These are phyloP conservation scores for Chrysolophus pictus DNA, from an alignment of 2,797 vertebrate species.

Conservation along the genomic window DNA sequence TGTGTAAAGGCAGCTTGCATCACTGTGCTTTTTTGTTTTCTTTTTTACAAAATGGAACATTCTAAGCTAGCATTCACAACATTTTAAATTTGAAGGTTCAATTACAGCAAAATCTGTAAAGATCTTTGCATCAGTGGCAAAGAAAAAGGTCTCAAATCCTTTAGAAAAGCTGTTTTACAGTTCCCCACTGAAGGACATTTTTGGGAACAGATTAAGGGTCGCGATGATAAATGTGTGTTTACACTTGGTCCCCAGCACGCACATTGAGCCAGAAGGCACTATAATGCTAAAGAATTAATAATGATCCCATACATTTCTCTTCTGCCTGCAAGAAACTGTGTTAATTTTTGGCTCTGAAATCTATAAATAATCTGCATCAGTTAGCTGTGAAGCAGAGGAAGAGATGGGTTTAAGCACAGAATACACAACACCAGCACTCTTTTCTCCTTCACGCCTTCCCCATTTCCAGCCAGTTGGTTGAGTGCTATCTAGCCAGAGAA, in stretches of 20 bases:
- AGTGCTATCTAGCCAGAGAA: not conserved
- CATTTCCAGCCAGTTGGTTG: constrained; percentile 10
- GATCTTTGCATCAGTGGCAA: not conserved
- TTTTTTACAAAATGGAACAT: not conserved
- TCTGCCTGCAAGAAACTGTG: constrained; percentile 20
- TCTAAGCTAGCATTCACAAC: not conserved
- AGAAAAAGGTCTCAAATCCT: not conserved
- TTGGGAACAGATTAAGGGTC: constrained; percentile 10
- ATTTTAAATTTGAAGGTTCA: not conserved
- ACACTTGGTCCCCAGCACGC: constrained; percentile 3
- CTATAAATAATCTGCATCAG: constrained; percentile 15
- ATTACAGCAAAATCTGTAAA: not conserved
- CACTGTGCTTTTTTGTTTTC: not conserved
- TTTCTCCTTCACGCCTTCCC: not conserved
- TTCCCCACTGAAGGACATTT: not conserved
- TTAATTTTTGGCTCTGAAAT: constrained; percentile 54
- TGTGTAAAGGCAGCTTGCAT: not conserved
- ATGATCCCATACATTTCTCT: constrained; percentile 9
- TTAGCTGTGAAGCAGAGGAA: constrained; percentile 16
- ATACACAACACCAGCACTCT: not conserved
- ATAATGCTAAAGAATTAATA: constrained; percentile 51
- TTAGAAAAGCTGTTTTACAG: not conserved
- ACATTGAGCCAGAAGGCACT: constrained; percentile 25
- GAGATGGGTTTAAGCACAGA: not conserved
- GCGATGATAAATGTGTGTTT: constrained; percentile 26